phyloP scores from a whole-genome alignment of 1,140 invertebrate species.

The Melanaphis sacchari region DNA sequence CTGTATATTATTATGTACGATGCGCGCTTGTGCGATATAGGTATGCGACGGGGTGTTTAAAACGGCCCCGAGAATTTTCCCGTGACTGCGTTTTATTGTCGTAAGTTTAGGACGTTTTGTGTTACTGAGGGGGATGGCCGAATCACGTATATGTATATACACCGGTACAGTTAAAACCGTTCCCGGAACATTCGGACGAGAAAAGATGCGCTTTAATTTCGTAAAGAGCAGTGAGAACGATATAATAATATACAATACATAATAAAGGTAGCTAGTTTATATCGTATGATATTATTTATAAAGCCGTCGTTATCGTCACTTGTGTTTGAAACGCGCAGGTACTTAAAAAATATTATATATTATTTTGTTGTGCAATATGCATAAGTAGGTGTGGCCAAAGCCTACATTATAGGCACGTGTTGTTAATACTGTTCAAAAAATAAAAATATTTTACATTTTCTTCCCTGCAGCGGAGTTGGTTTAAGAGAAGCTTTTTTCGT shows the following conservation, averaged over 20 bases:
- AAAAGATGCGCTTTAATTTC: slow-evolving; percentile 23
- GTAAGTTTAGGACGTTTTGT: neutral
- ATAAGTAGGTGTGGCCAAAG: too few species aligned
- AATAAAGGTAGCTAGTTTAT: neutral
- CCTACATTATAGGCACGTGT: too few species aligned
- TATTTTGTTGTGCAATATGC: too few species aligned
- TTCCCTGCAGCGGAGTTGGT: too few species aligned
- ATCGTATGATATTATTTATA: neutral
- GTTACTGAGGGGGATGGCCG: neutral
- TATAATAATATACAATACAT: neutral
- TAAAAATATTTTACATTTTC: too few species aligned
- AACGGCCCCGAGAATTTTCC: neutral
- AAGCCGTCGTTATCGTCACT: neutral
- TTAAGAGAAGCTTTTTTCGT: too few species aligned
- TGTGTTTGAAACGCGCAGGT: neutral
- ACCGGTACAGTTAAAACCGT: neutral
- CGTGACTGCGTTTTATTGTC: slow-evolving; percentile 12
- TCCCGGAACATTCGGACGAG: neutral
- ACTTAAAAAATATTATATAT: too few species aligned
- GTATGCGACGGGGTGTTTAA: neutral
- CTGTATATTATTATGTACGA: neutral
- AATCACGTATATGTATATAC: neutral
- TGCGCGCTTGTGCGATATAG: neutral
- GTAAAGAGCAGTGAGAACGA: neutral
- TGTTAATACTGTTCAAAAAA: too few species aligned